Base-by-base conservation (phyloP, 2,888 invertebrate species). In the Lysandra bellargus region DNA sequence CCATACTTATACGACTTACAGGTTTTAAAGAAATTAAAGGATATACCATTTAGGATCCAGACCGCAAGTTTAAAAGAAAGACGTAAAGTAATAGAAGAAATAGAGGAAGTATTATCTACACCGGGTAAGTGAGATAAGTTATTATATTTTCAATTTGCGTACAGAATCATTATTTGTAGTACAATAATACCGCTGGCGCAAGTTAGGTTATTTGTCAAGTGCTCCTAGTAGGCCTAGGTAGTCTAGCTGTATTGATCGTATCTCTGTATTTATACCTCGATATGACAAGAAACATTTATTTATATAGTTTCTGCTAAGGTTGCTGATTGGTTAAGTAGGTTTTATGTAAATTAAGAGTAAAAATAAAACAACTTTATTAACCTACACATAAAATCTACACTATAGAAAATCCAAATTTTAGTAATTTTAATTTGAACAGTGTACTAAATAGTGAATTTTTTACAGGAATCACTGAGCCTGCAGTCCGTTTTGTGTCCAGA, bases 401-500 rank as follows among this genome's bases (percentile, higher is more conserved):
- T 49, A 49, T 12, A 7, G 1, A 57, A 53, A 57, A 57, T 4
- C 4, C 17, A 17, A 9, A 49, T 49, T 9, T 9, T 49, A 49
- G 57, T 57, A 1, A 57, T 57, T 53, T 17, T 17, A 17, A 57
- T 57, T 17, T 49, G 2, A 49, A 49, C 2, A 49, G 49, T 2
- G 49, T 49, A 49, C 9, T 9, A 49, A 49, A 49, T 49, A 49
- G 40, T 49, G 9, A 9, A 49, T 49, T 78, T 69, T 78, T 79
- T 82, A 61, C 86, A 98, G 98, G 96, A 82, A 96, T 98, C 81
- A 97, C 96, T 85, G 97, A 98, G 84, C 95, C 96, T 84, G 96
- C 97, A 80, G 95, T 98, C 74, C 96, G 96, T 84, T 98, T 97
- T 81, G 96, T 98, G 80, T 98, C 98, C 86, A 97, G 97, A 86